Base-by-base conservation (phyloP, 2,113 vertebrate genomes). In the Lipophrys pholis region DNA sequence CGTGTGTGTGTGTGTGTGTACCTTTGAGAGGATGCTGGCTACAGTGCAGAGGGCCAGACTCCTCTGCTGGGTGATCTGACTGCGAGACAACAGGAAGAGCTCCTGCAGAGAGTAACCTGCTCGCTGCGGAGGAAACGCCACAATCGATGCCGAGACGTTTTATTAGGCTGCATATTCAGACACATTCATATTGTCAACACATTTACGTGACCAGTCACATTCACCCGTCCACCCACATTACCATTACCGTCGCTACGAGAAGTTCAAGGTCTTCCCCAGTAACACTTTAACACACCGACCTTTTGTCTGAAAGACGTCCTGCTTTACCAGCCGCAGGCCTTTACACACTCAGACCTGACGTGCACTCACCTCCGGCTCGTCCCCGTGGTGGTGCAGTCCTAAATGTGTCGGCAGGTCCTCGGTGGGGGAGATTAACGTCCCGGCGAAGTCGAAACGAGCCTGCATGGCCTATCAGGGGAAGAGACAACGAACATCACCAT, bases 71-170 rank as follows among this genome's bases (percentile, higher is more conserved):
- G 90, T 96, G 73, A 98, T 65, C 84, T 97, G 95, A 94, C 98
- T 99, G 35, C 97, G 97, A 49, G 95, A 96, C 83, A 99, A 91
- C 79, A 96, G 93, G 89, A 99, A 99, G 64, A 99, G 95, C 79
- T 99, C 98, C 91, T 99, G 97, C 52, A 99, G 92, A 52, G 98
- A 97, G 83, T 99, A 99, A 65, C 98, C 98, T 71, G 97, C 97
- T 78, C 95, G 93, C 98, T 99, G 83, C 14, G 21, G 49, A 64
- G 14, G 70, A 14, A 65, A 8, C 50, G 21, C 21, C 21, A 30
- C 21, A 30, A 4, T 30, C 21, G 4, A 30, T n/a, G n/a, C n/a
- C n/a, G n/a, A n/a, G n/a, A n/a, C n/a, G n/a, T n/a, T n/a, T n/a
- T n/a, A n/a, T n/a, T n/a, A n/a, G n/a, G n/a, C n/a, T n/a, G n/a